These are phyloP conservation scores for Mus spretus DNA, from an alignment of 2,797 vertebrate genomes.

Conservation along the genomic window DNA sequence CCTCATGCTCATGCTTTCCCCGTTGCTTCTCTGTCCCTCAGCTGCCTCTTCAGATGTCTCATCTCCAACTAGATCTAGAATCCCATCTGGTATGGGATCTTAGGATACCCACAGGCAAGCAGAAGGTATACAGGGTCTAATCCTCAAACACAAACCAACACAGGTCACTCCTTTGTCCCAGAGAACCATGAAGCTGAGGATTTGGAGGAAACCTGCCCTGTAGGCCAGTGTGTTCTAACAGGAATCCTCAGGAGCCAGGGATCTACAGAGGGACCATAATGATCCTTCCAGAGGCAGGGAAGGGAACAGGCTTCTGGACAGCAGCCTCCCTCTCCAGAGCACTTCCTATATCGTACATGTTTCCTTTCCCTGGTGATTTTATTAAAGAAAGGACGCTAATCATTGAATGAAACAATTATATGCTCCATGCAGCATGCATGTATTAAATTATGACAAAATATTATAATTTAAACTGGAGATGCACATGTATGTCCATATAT, in stretches of 20 bases:
- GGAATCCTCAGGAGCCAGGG: neutral
- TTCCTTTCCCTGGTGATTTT: neutral
- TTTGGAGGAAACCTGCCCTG: slow-evolving; percentile 21
- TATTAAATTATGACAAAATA: neutral
- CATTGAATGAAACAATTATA: neutral
- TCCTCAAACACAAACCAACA: neutral
- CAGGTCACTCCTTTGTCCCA: neutral
- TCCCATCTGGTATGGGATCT: neutral
- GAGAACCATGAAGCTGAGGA: neutral
- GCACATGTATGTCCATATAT: neutral
- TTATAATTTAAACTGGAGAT: neutral
- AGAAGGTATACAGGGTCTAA: neutral
- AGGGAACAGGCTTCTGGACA: neutral
- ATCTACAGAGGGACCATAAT: neutral
- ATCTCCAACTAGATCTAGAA: neutral
- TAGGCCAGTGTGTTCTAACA: neutral
- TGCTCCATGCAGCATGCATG: neutral
- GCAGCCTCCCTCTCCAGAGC: neutral
- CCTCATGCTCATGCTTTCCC: neutral
- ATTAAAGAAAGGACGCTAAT: neutral
- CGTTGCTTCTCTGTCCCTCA: neutral
- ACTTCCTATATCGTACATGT: neutral
- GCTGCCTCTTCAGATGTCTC: neutral
- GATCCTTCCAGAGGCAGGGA: neutral
- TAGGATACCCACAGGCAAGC: neutral